Percentiles rank a stretch among this genome's conserved stretches.
phyloP scores from a whole-genome alignment of 2,888 invertebrate genomes.

The Cephus pulcher region DNA sequence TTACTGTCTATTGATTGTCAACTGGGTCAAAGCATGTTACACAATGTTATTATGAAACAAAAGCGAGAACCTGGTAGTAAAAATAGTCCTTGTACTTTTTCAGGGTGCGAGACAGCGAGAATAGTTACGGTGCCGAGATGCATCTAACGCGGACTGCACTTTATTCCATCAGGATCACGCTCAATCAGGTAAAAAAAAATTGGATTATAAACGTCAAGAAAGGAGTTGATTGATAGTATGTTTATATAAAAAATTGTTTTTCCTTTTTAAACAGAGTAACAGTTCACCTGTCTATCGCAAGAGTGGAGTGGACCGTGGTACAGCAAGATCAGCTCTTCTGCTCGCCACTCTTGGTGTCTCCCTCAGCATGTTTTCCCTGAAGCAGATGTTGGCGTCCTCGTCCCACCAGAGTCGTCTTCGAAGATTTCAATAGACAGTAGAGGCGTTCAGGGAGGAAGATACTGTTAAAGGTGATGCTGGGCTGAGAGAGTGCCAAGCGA shows the following conservation, averaged over 20 bases:
- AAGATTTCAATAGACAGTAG: conserved; percentile 25
- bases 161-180: conserved; percentile 53
- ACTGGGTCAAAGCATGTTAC: background rate
- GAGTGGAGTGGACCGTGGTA: conserved; percentile 43
- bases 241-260: conserved; percentile 4
- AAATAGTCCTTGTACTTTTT: conserved; percentile 24
- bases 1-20: background rate
- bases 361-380: conserved; percentile 58
- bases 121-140: conserved; percentile 46
- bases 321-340: conserved; percentile 49
- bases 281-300: conserved; percentile 41
- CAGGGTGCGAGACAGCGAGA: conserved; percentile 39
- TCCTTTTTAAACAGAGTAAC: conserved; percentile 35
- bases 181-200: conserved; percentile 50
- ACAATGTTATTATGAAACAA: background rate
- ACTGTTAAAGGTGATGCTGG: background rate
- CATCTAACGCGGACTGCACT: conserved; percentile 44
- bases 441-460: background rate
- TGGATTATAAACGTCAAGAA: background rate
- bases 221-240: background rate
- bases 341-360: conserved; percentile 58
- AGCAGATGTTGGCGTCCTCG: conserved; percentile 53
- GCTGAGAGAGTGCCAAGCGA: background rate
- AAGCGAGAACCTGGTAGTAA: background rate
- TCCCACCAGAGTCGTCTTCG: conserved; percentile 41